Base-by-base conservation (phyloP, 1,140 invertebrate genomes). In the Catajapyx aquilonaris region DNA sequence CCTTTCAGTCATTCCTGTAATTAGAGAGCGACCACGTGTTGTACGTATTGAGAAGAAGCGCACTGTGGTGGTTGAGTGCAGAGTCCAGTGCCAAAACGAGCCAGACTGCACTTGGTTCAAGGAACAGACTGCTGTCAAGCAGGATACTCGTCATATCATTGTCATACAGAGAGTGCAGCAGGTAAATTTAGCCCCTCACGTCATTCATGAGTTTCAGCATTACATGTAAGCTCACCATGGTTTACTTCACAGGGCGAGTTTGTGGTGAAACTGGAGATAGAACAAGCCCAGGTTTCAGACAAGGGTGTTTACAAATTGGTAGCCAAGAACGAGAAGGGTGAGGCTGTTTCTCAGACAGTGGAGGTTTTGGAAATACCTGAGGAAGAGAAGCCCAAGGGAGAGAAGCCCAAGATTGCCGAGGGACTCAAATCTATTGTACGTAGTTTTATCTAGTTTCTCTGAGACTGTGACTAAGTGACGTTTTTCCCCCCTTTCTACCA, bases 271-370 rank as follows among this genome's bases (percentile, higher is more conserved):
- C 62, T 88, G 34, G 81, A 90, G 62, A 85, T 88, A 41, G 71
- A 73, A 38, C 73, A 83, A 52, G 67, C 80, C 23, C 67, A 73
- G 36, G 66, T 71, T 44, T 60, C 56, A 15, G 86, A 93, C 50
- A 85, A 83, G 55, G 87, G 87, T 39, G 67, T 72, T 41, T 91
- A 93, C 51, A 88, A 88, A 58, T 60, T 91, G 41, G 71, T 87
- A 0, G 86, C 85, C 5, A 85, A 81, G 51, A 91, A 91, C 50
- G 84, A 88, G 50, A 90, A 90, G 56, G 86, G 86, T 41, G 84
- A 90, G 63, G 81, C 81, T 1, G 75, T 74, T 20, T 90, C 85
- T n/a, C 79, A 86, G 56, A 66, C 73, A 37, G 81, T 93, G 1
- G 75, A 85, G 57, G 72, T 91, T 9, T 72, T 72, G 23, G 79